These are phyloP conservation scores for Chrysolina haemoptera DNA, from an alignment of 2,888 invertebrate genomes.

Conservation along the genomic window DNA sequence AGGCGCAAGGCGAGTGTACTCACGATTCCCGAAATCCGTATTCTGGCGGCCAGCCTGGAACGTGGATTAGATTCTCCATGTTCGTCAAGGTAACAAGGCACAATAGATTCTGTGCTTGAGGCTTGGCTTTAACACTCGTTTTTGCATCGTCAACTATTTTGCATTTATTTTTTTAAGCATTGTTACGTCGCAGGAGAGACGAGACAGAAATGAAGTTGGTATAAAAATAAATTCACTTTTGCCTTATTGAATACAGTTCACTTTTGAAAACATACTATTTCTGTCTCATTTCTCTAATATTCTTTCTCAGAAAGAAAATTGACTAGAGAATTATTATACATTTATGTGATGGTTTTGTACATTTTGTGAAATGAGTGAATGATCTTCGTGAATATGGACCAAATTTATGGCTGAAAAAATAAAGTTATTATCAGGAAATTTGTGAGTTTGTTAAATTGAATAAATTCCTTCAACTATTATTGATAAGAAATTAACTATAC, in stretches of 20 bases:
- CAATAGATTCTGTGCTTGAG: conserved; percentile 40
- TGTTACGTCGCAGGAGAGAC: conserved; percentile 4
- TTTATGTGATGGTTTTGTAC: not conserved
- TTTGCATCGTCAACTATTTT: conserved; percentile 1
- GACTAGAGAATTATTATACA: not conserved
- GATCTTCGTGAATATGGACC: too few species aligned
- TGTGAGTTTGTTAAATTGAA: too few species aligned
- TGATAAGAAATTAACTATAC: too few species aligned
- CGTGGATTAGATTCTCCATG: conserved; percentile 78
- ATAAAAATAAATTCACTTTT: not conserved
- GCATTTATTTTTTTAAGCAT: conserved; percentile 18
- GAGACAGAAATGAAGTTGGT: not conserved
- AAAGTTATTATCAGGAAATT: too few species aligned
- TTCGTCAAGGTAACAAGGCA: conserved; percentile 60
- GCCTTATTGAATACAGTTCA: too few species aligned
- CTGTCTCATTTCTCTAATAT: not conserved
- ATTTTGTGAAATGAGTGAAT: not conserved
- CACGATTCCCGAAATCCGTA: conserved; percentile 86
- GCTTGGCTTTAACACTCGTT: conserved; percentile 36
- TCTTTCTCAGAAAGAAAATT: not conserved
- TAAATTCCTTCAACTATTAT: too few species aligned
- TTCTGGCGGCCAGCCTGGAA: conserved; percentile 87
- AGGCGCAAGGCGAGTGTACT: conserved; percentile 82
- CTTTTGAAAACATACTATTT: not conserved
- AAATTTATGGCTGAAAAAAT: too few species aligned